Percentiles rank a stretch among this genome's conserved stretches.
phyloP scores from a whole-genome alignment of 2,113 vertebrate species.

The Lamprologus lemairii region DNA sequence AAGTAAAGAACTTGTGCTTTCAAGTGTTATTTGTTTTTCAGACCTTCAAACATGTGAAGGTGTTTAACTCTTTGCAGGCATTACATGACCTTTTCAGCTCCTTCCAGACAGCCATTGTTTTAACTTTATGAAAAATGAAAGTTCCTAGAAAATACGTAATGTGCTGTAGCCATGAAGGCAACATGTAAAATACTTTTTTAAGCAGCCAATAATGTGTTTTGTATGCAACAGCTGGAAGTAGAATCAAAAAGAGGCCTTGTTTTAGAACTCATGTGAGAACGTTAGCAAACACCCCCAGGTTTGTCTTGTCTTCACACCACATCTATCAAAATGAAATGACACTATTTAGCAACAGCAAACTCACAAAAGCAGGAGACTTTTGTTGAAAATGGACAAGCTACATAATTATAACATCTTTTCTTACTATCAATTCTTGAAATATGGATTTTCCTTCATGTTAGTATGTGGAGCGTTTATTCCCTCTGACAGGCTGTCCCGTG shows the following conservation, averaged over 20 bases:
- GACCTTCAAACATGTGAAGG: background rate
- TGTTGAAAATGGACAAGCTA: accelerated
- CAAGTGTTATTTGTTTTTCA: background rate
- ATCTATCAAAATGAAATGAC: background rate
- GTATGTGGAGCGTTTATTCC: background rate
- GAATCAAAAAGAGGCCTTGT: background rate
- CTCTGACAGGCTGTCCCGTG: background rate
- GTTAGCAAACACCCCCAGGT: background rate
- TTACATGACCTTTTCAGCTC: background rate
- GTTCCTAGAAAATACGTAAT: accelerated
- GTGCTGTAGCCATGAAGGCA: background rate
- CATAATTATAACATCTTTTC: background rate
- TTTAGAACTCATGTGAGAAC: background rate
- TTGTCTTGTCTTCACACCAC: background rate
- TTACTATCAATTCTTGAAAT: background rate
- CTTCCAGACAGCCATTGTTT: background rate
- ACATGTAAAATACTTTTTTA: background rate
- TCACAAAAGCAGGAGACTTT: background rate
- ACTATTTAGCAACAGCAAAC: background rate
- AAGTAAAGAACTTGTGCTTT: background rate
- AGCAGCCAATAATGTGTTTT: background rate
- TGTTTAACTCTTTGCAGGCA: background rate
- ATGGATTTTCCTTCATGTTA: background rate
- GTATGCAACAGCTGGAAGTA: background rate
- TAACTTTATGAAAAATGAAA: background rate